Conservation (phyloP, 2,797 vertebrate species). For the Rhinogobio ventralis region DNA sequence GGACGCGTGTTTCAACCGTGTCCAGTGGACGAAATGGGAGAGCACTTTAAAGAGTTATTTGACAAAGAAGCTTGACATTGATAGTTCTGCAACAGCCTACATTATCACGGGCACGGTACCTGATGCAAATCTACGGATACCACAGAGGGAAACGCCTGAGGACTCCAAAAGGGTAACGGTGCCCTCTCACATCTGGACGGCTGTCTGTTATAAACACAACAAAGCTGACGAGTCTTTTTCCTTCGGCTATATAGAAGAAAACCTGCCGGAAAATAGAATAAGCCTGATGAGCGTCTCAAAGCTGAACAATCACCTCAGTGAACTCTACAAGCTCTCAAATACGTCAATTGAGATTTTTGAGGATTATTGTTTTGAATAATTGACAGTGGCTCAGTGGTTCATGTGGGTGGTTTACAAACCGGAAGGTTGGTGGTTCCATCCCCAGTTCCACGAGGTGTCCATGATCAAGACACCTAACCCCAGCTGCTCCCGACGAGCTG, state of each 20-base stretch:
- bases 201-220: not conserved
- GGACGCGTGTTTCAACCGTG: conserved; percentile 9
- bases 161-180: conserved; percentile 39
- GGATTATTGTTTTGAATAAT: not conserved
- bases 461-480: too few relatives aligned
- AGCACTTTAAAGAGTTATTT: not conserved
- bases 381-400: too few relatives aligned
- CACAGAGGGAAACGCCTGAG: not conserved
- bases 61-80: rapidly evolving
- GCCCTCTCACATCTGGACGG: conserved; percentile 6
- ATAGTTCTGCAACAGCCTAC: not conserved
- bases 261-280: not conserved
- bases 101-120: conserved; percentile 37
- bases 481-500: too few relatives aligned
- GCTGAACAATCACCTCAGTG: not conserved
- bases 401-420: too few relatives aligned
- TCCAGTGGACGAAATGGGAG: not conserved
- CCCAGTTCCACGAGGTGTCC: too few relatives aligned
- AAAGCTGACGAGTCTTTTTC: not conserved
- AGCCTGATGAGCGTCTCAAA: not conserved
- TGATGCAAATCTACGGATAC: not conserved
- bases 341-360: not conserved
- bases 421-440: too few relatives aligned
- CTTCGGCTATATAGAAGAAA: conserved; percentile 32
- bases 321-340: rapidly evolving